A percentile compares a stretch with the other conserved stretches of the same genome.
phyloP scores from a whole-genome alignment of 2,888 invertebrate genomes.

The Timema cristinae region DNA sequence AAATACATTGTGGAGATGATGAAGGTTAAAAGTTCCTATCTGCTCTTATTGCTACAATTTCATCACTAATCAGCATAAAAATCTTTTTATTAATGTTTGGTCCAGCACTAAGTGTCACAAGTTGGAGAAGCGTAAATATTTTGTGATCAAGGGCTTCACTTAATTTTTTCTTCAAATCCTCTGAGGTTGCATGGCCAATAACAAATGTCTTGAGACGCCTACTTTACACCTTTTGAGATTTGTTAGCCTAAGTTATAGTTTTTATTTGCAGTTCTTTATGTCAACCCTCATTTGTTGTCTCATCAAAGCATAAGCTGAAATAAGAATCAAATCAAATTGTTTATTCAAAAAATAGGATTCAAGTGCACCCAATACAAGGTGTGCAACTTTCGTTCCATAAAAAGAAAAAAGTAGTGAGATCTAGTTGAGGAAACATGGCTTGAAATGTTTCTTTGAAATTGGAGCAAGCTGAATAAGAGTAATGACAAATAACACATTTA shows the following conservation, averaged over 20 bases:
- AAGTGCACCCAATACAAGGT: constrained; percentile 7
- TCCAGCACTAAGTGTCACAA: not conserved
- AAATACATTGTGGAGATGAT: constrained; percentile 4
- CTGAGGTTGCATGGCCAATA: constrained; percentile 7
- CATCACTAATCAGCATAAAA: not conserved
- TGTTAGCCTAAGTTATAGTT: not conserved
- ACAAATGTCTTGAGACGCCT: constrained; percentile 1
- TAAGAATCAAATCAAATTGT: not conserved
- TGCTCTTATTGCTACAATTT: constrained; percentile 9
- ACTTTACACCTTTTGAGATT: not conserved
- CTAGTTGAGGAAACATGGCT: not conserved
- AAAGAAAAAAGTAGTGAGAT: constrained; percentile 1
- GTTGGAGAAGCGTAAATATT: not conserved
- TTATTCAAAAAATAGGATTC: constrained; percentile 3
- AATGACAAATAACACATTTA: constrained; percentile 8
- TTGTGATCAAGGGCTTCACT: not conserved
- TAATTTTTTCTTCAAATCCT: constrained; percentile 8
- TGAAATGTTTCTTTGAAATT: constrained; percentile 13
- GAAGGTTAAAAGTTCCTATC: not conserved
- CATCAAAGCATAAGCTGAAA: constrained; percentile 7
- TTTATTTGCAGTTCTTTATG: constrained; percentile 8
- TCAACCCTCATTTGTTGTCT: not conserved
- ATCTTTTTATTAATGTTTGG: not conserved
- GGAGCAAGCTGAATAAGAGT: not conserved
- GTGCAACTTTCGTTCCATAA: not conserved